Percentiles rank a stretch among this genome's conserved stretches.
phyloP scores from a whole-genome alignment of 2,888 invertebrate genomes.

The Drosophila heteroneura region DNA sequence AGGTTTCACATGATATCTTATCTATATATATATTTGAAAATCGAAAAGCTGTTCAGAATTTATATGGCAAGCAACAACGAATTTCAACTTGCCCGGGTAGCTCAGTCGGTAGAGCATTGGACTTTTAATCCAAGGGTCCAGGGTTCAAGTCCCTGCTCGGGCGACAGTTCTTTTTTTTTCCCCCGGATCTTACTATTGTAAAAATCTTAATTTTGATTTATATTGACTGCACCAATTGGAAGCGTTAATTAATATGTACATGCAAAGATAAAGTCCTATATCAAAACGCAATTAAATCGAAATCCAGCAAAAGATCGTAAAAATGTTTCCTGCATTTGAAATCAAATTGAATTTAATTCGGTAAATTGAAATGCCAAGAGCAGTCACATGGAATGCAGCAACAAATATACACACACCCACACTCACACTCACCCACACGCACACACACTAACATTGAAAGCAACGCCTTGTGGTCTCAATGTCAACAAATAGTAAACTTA shows the following conservation, averaged over 20 bases:
- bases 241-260: background rate
- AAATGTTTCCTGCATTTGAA: constrained; percentile 9
- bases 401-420: background rate
- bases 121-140: constrained; percentile 86
- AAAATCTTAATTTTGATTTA: background rate
- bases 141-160: constrained; percentile 86
- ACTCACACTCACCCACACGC: background rate
- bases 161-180: constrained; percentile 31
- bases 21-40: background rate
- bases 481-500: constrained; percentile 4
- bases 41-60: background rate
- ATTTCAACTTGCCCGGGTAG: constrained; percentile 67
- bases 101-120: constrained; percentile 86
- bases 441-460: background rate
- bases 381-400: constrained; percentile 22
- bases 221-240: background rate
- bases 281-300: background rate
- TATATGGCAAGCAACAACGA: background rate
- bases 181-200: background rate
- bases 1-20: background rate
- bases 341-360: constrained; percentile 16
- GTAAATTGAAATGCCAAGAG: constrained; percentile 29
- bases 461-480: constrained; percentile 32
- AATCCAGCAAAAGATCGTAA: background rate
- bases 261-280: background rate